Percentiles rank a stretch among this genome's conserved stretches.
Conservation (phyloP, 2,113 vertebrate species). For the Sclerurus mexicanus region DNA sequence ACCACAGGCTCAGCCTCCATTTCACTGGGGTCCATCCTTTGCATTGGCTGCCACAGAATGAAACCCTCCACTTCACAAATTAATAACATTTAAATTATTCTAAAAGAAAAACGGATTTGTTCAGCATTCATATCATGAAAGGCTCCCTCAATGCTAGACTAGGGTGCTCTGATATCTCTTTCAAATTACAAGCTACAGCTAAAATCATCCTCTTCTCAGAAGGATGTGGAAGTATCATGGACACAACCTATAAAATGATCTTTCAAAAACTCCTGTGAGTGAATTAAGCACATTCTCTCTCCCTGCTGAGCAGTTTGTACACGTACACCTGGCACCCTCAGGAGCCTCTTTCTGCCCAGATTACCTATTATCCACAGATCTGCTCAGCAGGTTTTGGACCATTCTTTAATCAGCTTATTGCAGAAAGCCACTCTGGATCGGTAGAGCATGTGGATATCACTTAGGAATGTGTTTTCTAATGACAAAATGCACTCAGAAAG, state of each 20-base stretch:
- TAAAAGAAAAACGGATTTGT: background rate
- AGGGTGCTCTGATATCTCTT: background rate
- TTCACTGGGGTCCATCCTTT: background rate
- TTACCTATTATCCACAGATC: background rate
- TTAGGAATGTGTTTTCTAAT: background rate
- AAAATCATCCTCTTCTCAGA: background rate
- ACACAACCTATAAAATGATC: background rate
- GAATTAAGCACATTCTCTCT: background rate
- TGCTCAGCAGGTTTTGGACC: background rate
- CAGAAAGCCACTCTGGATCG: background rate
- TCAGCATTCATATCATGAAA: background rate
- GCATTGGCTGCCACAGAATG: background rate
- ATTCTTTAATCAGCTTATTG: background rate
- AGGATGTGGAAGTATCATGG: background rate
- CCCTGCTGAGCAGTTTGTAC: background rate
- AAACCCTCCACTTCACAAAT: background rate
- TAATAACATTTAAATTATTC: background rate
- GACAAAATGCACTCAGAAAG: background rate
- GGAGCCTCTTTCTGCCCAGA: background rate
- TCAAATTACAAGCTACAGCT: background rate
- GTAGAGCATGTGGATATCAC: background rate
- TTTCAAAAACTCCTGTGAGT: background rate
- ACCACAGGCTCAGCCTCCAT: background rate
- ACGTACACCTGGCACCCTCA: background rate
- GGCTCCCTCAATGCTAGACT: background rate